Percentiles rank a stretch among this genome's conserved stretches.
phyloP scores from a whole-genome alignment of 2,797 vertebrate genomes.

The Hozukius guyotensis region DNA sequence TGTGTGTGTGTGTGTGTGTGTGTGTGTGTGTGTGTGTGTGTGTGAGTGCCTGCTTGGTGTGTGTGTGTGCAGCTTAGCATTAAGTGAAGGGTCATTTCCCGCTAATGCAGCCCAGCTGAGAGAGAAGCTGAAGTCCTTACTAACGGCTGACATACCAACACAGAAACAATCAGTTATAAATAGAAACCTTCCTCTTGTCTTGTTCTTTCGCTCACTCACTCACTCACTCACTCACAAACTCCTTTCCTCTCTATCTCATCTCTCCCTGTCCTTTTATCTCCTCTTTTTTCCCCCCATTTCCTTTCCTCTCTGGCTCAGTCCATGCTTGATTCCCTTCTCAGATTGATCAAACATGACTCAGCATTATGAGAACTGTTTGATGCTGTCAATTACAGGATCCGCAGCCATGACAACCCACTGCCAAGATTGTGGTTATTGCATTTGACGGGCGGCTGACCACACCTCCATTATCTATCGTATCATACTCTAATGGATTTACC shows the following conservation, averaged over 20 bases:
- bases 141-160: constrained; percentile 41
- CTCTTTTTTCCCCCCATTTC: not conserved
- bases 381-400: constrained; percentile 4
- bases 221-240: constrained; percentile 13
- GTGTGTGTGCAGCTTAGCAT: constrained; percentile 14
- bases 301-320: constrained; percentile 9
- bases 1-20: not conserved
- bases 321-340: constrained; percentile 22
- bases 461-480: constrained; percentile 29
- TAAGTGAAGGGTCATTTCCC: constrained; percentile 58
- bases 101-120: constrained; percentile 39
- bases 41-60: not conserved
- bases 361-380: constrained; percentile 18
- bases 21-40: not conserved
- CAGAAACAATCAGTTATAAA: constrained; percentile 78
- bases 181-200: constrained; percentile 55
- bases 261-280: constrained; percentile 6
- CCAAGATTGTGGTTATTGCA: not conserved
- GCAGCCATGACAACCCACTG: not conserved
- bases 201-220: constrained; percentile 18
- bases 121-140: constrained; percentile 47
- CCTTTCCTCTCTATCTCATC: constrained; percentile 4
- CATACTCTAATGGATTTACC: constrained; percentile 4
- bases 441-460: constrained; percentile 18
- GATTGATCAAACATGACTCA: constrained; percentile 41